These are phyloP conservation scores for Scomberomorus guttatus DNA, from an alignment of 2,797 vertebrate species.

Conservation along the genomic window DNA sequence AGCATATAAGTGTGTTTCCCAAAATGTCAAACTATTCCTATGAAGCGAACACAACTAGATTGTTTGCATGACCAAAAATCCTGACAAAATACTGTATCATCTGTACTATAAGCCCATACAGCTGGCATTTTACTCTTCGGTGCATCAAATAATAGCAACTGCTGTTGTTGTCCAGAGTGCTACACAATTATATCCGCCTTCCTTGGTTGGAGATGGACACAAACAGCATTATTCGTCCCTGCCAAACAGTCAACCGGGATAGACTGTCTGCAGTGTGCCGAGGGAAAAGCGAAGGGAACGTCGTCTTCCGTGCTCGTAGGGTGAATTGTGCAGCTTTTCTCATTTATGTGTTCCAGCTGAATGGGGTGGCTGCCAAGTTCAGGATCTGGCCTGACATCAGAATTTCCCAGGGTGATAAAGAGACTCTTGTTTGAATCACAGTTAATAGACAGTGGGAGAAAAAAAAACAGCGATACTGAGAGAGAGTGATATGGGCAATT, in stretches of 20 bases:
- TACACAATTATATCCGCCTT: constrained; percentile 18
- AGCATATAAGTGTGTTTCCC: neutral
- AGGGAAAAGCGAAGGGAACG: constrained; percentile 50
- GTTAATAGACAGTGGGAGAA: constrained; percentile 62
- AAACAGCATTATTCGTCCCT: constrained; percentile 35
- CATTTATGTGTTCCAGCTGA: constrained; percentile 78
- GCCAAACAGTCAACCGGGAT: constrained; percentile 47
- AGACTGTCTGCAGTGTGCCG: constrained; percentile 38
- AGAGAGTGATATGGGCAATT: constrained; percentile 71
- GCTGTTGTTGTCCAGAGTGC: constrained; percentile 27
- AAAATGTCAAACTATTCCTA: neutral
- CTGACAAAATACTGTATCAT: neutral
- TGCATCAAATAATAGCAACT: constrained; percentile 11
- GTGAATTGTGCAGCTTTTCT: constrained; percentile 67
- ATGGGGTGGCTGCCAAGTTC: constrained; percentile 71
- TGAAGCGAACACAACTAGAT: constrained; percentile 6
- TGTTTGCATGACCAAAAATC: constrained; percentile 1
- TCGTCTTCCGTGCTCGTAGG: constrained; percentile 43
- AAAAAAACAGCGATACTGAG: constrained; percentile 55
- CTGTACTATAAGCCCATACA: neutral
- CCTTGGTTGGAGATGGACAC: constrained; percentile 39
- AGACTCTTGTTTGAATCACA: constrained; percentile 77
- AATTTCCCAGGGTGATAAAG: constrained; percentile 80
- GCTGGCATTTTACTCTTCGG: constrained; percentile 15
- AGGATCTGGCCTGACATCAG: constrained; percentile 79